Base-by-base conservation (phyloP, 2,888 invertebrate species). In the Apotomis turbidana region DNA sequence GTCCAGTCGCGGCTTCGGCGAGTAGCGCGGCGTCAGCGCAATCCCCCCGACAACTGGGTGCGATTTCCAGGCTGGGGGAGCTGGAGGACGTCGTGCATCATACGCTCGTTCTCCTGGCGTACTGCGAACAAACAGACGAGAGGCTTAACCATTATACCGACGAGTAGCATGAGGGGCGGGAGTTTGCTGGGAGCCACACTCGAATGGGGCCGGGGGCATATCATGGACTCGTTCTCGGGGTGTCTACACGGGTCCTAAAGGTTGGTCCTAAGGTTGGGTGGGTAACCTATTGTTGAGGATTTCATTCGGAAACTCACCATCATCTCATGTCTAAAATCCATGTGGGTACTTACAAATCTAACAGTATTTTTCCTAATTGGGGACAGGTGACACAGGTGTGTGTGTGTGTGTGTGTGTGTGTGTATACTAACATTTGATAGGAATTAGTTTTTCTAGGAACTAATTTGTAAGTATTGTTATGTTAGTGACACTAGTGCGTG, bases 101-200 rank as follows among this genome's bases (percentile, higher is more conserved):
- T 94, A 90, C 97, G 96, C 94, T 97, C 97, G 94, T 97, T 97
- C 94, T 97, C 97, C 93, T 96, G 96, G 81, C 97, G 96, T 89
- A 97, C 97, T 97, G 95, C 79, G 95, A 94, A 91, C 92, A 91
- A 93, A 82, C 77, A 85, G 75, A 79, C 73, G 74, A 76, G 75
- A 77, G 78, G 87, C 89, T 91, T 90, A 89, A 91, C 83, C 88
- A 84, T 84, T 76, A 80, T 82, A 74, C 77, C 74, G 66, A 68
- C 74, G 60, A 66, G 76, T 76, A 63, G 51, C 58, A 63, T 44
- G 70, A 60, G 66, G 70, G 78, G 79, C 70, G 67, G 82, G 84
- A 81, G 64, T 76, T 83, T 82, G 83, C 82, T 75, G 74, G 78
- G 80, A 77, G 68, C 79, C 77, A 76, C 74, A 75, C 74, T 69